phyloP scores from a whole-genome alignment of 2,113 vertebrate genomes.

The Varanus komodoensis region DNA sequence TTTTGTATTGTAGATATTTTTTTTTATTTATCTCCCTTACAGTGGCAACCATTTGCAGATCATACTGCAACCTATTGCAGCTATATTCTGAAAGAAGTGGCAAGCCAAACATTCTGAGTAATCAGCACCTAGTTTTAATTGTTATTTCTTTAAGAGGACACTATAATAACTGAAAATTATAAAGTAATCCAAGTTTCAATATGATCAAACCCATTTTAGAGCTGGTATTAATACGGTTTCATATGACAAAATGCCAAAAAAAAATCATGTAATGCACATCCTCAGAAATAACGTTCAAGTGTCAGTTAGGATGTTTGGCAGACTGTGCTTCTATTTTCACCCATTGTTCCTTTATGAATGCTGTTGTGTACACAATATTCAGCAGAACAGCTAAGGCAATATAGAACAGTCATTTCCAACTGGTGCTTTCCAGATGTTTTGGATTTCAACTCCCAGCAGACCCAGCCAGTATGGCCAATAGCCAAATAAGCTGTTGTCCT shows the following conservation, averaged over 20 bases:
- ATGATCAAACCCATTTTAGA: slow-evolving; percentile 42
- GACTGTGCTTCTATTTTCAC: background rate
- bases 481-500: too few species aligned
- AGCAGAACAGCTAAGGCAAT: background rate
- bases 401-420: background rate
- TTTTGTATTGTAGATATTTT: slow-evolving; percentile 58
- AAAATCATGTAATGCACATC: background rate
- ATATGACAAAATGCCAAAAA: fast-evolving
- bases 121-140: slow-evolving; percentile 49
- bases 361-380: background rate
- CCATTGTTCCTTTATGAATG: background rate
- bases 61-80: slow-evolving; percentile 36
- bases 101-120: slow-evolving; percentile 37
- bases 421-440: too few species aligned
- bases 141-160: slow-evolving; percentile 39
- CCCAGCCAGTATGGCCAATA: too few species aligned
- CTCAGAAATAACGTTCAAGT: background rate
- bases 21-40: slow-evolving; percentile 52
- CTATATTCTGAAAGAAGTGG: slow-evolving; percentile 37
- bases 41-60: slow-evolving; percentile 40
- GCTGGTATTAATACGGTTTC: background rate
- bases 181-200: background rate
- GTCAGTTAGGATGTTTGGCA: fast-evolving
- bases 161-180: background rate
- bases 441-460: too few species aligned